Evolutionary conservation across 2,113 vertebrate genomes (phyloP), one percentile per base, ranked within the genome.

Genomic region (Platanista minor): DNA sequence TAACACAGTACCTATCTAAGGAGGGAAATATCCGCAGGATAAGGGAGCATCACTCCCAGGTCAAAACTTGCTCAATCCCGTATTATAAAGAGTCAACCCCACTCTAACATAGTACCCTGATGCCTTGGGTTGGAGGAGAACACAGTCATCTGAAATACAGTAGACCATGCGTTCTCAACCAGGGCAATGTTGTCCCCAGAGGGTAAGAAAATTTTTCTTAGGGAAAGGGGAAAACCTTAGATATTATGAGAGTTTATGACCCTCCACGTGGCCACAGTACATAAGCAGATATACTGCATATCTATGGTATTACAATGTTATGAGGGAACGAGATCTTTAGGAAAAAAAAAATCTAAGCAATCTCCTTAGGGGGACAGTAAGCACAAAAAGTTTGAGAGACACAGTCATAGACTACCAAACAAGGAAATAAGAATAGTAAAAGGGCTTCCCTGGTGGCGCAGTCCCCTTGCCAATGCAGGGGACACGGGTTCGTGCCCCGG

Each of bases 1-100:
- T 96, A 98, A 86, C 49, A 54, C 83, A 78, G 46, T 3, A 4
- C 91, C 29, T 59, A 2, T 69, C 36, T 95, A 6, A 20, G 36
- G 33, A 36, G 4, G 14, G 8, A 36, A 67, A 31, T 4, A 41
- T n/a, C 15, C 36, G 52, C 23, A 4, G 23, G 4, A 18, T 25
- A 52, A 12, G 3, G 14, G 2, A 54, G 7, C 0, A 12, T 57
- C 7, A 54, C 5, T 25, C 12, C 27, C 10, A 2, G 7, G n/a
- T 43, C n/a, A 49, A 81, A 20, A 39, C 49, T 59, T 54, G 52
- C 39, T 67, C 36, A 36, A 12, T 33, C 52, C 11, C 54, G 8
- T 6, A 25, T 69, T 39, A 9, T 18, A 36, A 39, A 6, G 6
- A 41, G 33, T 2, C 5, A 20, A 2, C 8, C 39, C 6, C 43